Evolutionary conservation across 2,113 vertebrate genomes (phyloP), one percentile per base, ranked within the genome.

Genomic region (Pteronura brasiliensis): DNA sequence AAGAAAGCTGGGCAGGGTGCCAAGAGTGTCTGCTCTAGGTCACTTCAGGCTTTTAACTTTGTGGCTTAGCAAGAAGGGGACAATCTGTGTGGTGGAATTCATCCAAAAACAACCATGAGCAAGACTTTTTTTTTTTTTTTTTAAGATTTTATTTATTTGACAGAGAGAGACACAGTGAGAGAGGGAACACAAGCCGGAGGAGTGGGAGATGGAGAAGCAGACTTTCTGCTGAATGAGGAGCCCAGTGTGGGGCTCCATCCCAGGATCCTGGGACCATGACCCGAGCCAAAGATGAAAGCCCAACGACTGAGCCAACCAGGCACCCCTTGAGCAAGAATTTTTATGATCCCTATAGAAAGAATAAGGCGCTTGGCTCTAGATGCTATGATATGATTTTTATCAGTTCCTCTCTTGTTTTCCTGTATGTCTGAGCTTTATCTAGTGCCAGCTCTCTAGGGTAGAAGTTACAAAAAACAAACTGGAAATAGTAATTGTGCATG

Each of bases 391-490:
- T 20, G 34, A 96, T 96, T 86, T 86, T 95, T 94, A 82, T 88
- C 89, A 42, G 85, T 86, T n/a, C 59, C 67, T 96, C 95, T 61
- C 92, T 97, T 93, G 47, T 94, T 91, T 94, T 65, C 52, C 67
- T 82, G 3, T 65, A 36, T 88, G 42, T 83, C 42, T 90, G 71
- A 96, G 31, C 49, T 95, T 83, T 95, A 91, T 74, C 23, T 81
- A 76, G n/a, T 81, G 63, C 76, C 79, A 93, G 57, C 29, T 95
- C 52, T 88, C 57, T 79, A 57, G 72, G 31, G 44, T 42, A 81
- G 52, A 97, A 92, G 67, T 89, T 95, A 44, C 52, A 98, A 96
- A 96, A 94, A 95, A 74, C 61, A 76, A 94, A 69, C 55, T 72
- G n/a, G 84, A 92, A 95, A 44, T 14, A 91, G 67, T 88, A 69